Evolutionary conservation across 2,797 vertebrate species (phyloP).

Genomic region (Falco peregrinus): DNA sequence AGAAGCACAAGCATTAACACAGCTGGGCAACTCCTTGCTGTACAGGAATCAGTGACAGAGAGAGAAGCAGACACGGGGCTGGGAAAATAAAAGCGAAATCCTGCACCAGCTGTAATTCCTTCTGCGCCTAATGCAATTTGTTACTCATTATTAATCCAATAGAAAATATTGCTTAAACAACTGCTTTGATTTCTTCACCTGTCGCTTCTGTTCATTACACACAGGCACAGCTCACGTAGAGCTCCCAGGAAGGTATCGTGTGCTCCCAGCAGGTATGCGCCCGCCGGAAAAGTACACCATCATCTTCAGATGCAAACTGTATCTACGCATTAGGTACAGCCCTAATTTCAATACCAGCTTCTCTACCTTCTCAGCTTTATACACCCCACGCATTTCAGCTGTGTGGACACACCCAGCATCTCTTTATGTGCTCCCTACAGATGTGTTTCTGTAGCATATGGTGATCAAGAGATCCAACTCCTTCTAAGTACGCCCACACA

Average conservation of each 20-base stretch:
- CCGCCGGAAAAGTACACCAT: background rate
- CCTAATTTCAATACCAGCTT: background rate
- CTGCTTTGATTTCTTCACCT: background rate
- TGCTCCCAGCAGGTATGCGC: rapidly evolving
- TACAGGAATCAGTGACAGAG: background rate
- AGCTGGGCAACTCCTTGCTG: background rate
- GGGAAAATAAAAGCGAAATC: background rate
- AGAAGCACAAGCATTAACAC: background rate
- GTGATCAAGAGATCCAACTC: background rate
- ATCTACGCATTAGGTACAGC: rapidly evolving
- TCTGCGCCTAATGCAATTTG: constrained; percentile 47
- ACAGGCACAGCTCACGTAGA: background rate
- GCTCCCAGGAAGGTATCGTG: background rate
- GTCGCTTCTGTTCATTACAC: background rate
- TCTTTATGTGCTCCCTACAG: background rate
- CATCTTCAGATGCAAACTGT: background rate
- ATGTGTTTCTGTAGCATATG: rapidly evolving
- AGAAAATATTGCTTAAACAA: constrained; percentile 10
- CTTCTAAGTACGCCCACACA: background rate
- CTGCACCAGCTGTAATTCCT: constrained; percentile 44
- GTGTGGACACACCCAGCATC: rapidly evolving
- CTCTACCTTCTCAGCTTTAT: background rate
- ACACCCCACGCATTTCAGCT: background rate
- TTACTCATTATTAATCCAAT: constrained; percentile 59
- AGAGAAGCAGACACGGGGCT: background rate